These are phyloP conservation scores for Tachypleus tridentatus DNA, from an alignment of 1,140 invertebrate species.

Conservation along the genomic window DNA sequence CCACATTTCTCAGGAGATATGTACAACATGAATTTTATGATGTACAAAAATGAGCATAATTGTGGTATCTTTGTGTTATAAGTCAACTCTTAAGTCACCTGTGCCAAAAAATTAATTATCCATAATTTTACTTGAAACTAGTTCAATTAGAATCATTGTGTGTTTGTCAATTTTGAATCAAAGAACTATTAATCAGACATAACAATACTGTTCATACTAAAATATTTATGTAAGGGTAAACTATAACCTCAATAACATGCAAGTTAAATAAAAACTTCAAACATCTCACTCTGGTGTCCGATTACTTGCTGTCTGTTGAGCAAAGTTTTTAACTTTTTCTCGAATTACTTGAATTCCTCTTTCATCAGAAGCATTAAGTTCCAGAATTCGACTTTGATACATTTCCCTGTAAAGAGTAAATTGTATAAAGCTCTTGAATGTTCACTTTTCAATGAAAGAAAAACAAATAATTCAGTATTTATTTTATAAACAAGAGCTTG, in stretches of 20 bases:
- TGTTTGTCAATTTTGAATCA: slow-evolving; percentile 1
- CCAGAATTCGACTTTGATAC: slow-evolving; percentile 49
- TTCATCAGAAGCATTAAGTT: slow-evolving; percentile 98
- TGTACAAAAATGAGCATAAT: too few species aligned
- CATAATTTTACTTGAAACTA: too few species aligned
- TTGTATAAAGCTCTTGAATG: neutral
- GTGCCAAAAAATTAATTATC: too few species aligned
- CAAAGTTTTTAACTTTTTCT: slow-evolving; percentile 92
- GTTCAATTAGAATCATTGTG: too few species aligned
- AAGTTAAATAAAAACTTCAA: slow-evolving; percentile 30
- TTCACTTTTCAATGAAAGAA: too few species aligned
- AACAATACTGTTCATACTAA: slow-evolving; percentile 3
- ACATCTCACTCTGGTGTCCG: slow-evolving; percentile 55
- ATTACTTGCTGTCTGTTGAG: slow-evolving; percentile 65
- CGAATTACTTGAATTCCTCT: slow-evolving; percentile 94
- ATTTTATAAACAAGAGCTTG: too few species aligned
- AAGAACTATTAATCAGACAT: neutral
- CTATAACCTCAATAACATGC: neutral
- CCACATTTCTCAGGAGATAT: too few species aligned
- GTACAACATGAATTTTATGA: too few species aligned
- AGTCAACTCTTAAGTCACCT: too few species aligned
- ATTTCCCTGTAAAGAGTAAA: slow-evolving; percentile 28
- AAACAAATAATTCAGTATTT: too few species aligned
- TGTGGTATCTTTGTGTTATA: too few species aligned
- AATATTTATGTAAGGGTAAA: slow-evolving; percentile 5